Conservation (phyloP, 2,888 invertebrate species). For the Atrina japonica region DNA sequence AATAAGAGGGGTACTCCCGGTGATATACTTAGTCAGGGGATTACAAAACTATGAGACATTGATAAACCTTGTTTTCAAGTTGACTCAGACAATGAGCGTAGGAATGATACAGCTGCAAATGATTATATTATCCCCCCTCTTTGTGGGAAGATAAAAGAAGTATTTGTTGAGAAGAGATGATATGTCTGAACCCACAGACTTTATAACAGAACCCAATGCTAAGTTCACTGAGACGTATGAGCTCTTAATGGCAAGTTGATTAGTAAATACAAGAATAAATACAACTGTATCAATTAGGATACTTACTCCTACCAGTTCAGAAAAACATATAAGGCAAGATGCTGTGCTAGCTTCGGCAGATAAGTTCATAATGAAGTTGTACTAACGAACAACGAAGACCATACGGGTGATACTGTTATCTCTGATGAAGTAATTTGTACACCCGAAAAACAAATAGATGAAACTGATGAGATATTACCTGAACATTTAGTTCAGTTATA, state of each 20-base stretch:
- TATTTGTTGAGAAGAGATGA: slow-evolving; percentile 32
- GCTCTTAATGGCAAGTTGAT: slow-evolving; percentile 39
- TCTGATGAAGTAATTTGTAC: background rate
- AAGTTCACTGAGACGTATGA: slow-evolving; percentile 38
- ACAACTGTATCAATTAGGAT: slow-evolving; percentile 42
- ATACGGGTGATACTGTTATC: background rate
- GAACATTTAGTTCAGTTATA: slow-evolving; percentile 25
- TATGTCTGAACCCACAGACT: slow-evolving; percentile 24
- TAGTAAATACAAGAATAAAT: slow-evolving; percentile 37
- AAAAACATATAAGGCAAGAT: slow-evolving; percentile 23
- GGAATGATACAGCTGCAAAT: slow-evolving; percentile 34
- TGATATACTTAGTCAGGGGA: slow-evolving; percentile 33
- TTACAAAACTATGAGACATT: slow-evolving; percentile 21
- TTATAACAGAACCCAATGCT: slow-evolving; percentile 41
- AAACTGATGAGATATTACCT: slow-evolving; percentile 17
- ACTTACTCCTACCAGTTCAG: slow-evolving; percentile 33
- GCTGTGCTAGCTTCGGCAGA: slow-evolving; percentile 12
- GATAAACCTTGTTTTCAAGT: slow-evolving; percentile 38
- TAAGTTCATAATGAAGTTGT: background rate
- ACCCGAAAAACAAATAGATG: too few relatives aligned
- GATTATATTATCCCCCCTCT: slow-evolving; percentile 33
- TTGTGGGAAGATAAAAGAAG: slow-evolving; percentile 34
- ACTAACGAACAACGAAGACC: background rate
- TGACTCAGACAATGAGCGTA: background rate
- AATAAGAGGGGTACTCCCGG: too few relatives aligned